Evolutionary conservation across 2,888 invertebrate species (phyloP), one percentile per base, ranked within the genome.

Genomic region (Subacronicta megacephala): DNA sequence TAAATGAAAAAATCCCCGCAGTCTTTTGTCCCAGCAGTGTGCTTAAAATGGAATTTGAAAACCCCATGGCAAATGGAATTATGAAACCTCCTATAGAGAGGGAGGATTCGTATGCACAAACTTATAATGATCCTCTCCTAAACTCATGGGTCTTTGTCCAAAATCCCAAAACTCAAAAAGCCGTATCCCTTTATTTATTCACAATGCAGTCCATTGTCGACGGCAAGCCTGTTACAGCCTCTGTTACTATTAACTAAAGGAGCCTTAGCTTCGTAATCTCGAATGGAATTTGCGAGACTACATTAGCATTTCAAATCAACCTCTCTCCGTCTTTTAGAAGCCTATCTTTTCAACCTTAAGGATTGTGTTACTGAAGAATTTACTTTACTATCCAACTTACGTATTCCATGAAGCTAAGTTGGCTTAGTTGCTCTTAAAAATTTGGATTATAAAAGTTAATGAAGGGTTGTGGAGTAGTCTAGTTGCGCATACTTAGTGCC

Each of bases 261-360:
- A 74, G 77, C 63, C 69, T 74, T 73, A 77, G 75, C 72, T 67
- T 67, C 76, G 83, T 83, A 81, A 83, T 82, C 84, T 83, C 72
- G 70, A 80, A 80, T 81, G 80, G 77, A 80, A 84, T 84, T 81
- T 78, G 75, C 54, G 63, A 66, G 74, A 60, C 71, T 60, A 75
- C 76, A 85, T 87, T 87, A 85, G 84, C 83, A 85, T 87, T 85
- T 82, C 83, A 84, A 84, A 84, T 82, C 77, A 72, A 59, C 68
- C 62, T 67, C 65, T 66, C 72, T 50, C 71, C 63, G 75, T 73
- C 74, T 64, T 68, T 74, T 61, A 71, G 65, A 61, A 68, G 77
- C 71, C 75, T 74, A 75, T 74, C 77, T 71, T 77, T 77, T 71
- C 60, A 74, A 74, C 77, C 68, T 74, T 77, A 71, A 61, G 50